Evolutionary conservation across 2,888 invertebrate genomes (phyloP), one percentile per base, ranked within the genome.

Genomic region (Spatulosminthurus flaviceps): DNA sequence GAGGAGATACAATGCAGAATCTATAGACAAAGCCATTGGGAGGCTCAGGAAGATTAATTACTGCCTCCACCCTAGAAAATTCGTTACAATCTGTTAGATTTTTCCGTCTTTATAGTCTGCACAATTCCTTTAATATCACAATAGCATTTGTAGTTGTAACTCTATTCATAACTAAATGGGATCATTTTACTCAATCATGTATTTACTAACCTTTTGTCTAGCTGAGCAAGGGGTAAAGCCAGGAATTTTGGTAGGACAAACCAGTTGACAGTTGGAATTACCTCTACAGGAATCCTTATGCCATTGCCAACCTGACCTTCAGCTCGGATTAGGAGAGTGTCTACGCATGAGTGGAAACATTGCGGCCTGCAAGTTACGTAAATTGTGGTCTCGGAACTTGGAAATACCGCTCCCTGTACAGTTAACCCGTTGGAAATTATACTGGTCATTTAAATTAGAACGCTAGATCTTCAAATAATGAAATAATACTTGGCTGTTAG

Each of bases 241-340:
- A 77, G 24, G 19, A 43, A 70, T 69, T 77, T 77, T 19, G 77
- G 77, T 0, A 77, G 67, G 7, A 26, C 16, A 21, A 77, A 77
- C 77, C 77, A 77, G 19, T 67, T 60, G 16, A 51, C 13, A 13
- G 19, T 26, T 2, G 77, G 77, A 19, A 77, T 28, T 5, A 77
- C 26, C 67, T 77, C 77, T 19, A 77, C 5, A 7, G 29, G 60
- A 28, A 77, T 29, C 0, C 77, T 67, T 4, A 77, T 28, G n/a
- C 67, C 43, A 21, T 70, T 28, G n/a, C 67, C 43, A 1, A 1
- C 2, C 13, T 70, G 60, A 24, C 60, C 26, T 16, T 0, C 0
- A 11, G 22, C 70, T 69, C 67, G 69, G 28, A 77, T 29, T 22
- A 70, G 51, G 0, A 77, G 13, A 22, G 51, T 24, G 29, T 77